Percentiles rank a stretch among this genome's conserved stretches.
Evolutionary conservation across 1,140 invertebrate genomes (phyloP).

Genomic region (Anastrepha ludens): DNA sequence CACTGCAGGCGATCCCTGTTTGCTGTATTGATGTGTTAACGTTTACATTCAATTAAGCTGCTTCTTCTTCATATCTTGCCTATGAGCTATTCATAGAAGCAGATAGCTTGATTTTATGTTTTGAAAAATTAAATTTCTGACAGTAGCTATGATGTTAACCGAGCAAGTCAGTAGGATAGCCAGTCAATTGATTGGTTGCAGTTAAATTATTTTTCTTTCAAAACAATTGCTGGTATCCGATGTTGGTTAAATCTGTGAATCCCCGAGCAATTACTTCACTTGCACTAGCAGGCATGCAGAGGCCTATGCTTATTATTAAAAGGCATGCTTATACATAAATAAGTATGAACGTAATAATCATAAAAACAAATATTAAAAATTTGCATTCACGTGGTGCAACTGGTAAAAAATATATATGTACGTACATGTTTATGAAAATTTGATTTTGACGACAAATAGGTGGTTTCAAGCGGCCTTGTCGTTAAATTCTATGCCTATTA

Average conservation of each 20-base stretch:
- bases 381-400: background rate
- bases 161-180: no score
- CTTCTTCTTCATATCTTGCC: background rate
- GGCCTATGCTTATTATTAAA: no score
- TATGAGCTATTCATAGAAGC: background rate
- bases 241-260: no score
- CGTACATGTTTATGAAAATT: background rate
- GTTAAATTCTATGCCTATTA: no score
- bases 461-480: background rate
- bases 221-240: no score
- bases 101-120: background rate
- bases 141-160: background rate
- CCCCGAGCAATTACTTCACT: background rate
- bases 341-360: background rate
- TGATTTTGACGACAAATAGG: background rate
- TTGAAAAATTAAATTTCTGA: constrained; percentile 14
- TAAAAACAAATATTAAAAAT: constrained; percentile 18
- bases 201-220: no score
- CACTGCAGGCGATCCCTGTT: background rate
- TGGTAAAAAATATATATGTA: background rate
- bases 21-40: constrained; percentile 10
- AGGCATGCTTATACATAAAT: no score
- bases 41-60: background rate
- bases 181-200: no score
- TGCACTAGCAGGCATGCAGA: background rate